Evolutionary conservation across 2,113 vertebrate genomes (phyloP).

Genomic region (Dolichotis patagonum): DNA sequence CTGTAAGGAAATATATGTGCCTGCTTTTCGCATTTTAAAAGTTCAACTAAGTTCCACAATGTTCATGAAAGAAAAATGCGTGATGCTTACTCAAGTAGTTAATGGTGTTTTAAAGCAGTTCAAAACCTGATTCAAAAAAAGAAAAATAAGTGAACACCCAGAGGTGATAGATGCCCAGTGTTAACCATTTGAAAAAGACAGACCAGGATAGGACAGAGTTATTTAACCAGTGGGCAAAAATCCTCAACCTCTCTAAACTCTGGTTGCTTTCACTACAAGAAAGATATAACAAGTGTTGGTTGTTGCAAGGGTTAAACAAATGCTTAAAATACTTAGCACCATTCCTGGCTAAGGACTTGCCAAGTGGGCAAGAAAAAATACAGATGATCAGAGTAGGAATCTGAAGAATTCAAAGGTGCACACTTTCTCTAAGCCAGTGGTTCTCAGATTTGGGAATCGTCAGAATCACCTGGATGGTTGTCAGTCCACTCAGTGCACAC

Average conservation of each 20-base stretch:
- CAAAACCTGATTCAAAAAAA: background rate
- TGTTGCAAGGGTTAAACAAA: background rate
- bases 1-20: background rate
- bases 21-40: background rate
- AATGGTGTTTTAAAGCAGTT: background rate
- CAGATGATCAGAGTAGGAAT: slow-evolving; percentile 23
- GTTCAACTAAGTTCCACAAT: background rate
- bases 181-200: background rate
- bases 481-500: background rate
- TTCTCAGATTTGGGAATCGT: background rate
- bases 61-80: background rate
- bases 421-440: background rate
- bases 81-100: background rate
- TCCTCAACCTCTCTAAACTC: background rate
- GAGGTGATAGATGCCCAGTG: rapidly evolving
- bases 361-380: background rate
- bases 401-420: background rate
- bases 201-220: background rate
- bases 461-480: background rate
- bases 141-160: background rate
- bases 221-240: background rate
- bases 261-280: background rate
- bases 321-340: background rate
- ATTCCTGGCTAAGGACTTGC: background rate
- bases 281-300: background rate